Conservation (phyloP, 2,888 invertebrate genomes). For the Panorpa germanica region DNA sequence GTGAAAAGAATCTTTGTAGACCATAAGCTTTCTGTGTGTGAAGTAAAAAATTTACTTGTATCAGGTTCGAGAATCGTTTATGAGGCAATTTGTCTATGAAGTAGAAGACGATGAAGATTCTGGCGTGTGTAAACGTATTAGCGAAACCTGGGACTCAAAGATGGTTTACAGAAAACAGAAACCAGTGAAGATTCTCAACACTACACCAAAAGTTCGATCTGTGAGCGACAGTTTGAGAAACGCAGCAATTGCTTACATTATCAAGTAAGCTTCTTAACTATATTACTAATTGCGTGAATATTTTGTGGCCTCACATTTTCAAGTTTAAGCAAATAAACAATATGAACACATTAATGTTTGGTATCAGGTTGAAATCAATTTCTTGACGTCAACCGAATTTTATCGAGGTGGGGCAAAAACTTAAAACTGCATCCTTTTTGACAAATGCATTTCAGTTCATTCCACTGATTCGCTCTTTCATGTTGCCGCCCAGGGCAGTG, state of each 20-base stretch:
- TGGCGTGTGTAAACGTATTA: slow-evolving; percentile 20
- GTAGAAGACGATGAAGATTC: slow-evolving; percentile 62
- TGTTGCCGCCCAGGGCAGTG: no score
- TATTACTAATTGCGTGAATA: slow-evolving; percentile 7
- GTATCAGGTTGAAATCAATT: no score
- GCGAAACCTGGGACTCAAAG: slow-evolving; percentile 50
- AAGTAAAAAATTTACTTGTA: slow-evolving; percentile 6
- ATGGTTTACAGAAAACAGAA: slow-evolving; percentile 68
- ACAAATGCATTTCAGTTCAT: no score
- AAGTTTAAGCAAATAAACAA: no score
- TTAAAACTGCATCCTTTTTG: no score
- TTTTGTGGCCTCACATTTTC: no score
- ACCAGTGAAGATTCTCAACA: slow-evolving; percentile 61
- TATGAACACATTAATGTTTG: no score
- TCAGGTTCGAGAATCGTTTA: slow-evolving; percentile 90
- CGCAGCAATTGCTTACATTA: slow-evolving; percentile 69
- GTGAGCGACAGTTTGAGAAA: slow-evolving; percentile 62
- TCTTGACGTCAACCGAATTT: no score
- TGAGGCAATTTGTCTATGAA: slow-evolving; percentile 90
- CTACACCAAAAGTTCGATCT: slow-evolving; percentile 64
- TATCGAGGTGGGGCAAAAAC: no score
- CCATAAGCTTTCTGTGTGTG: background rate
- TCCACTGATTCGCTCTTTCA: no score
- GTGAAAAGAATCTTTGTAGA: slow-evolving; percentile 1
- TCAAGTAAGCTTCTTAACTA: slow-evolving; percentile 40